Evolutionary conservation across 2,797 vertebrate species (phyloP).

Genomic region (Galagoides demidoff): DNA sequence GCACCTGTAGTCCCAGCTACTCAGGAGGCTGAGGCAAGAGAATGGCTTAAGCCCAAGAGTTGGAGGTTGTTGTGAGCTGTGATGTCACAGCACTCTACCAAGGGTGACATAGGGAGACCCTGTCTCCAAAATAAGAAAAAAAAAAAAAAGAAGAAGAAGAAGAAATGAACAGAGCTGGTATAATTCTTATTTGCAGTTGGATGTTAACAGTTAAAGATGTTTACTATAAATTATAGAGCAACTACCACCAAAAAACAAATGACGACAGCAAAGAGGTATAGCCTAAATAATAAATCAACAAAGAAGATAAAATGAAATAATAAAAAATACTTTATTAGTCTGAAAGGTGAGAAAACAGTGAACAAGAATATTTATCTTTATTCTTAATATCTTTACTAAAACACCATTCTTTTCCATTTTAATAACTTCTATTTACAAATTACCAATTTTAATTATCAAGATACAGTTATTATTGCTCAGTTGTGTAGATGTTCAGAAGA

Average conservation of each 20-base stretch:
- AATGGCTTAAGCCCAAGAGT: too few relatives aligned
- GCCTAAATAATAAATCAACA: not conserved
- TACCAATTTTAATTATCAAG: not conserved
- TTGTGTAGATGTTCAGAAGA: not conserved
- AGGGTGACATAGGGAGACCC: too few relatives aligned
- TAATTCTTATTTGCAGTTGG: not conserved
- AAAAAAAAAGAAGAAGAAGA: not conserved
- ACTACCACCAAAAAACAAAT: conserved; percentile 12
- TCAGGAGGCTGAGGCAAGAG: too few relatives aligned
- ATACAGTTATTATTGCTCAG: not conserved
- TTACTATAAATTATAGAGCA: not conserved
- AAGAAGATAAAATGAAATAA: not conserved
- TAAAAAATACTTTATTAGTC: conserved; percentile 31
- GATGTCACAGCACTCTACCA: too few relatives aligned
- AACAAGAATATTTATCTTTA: not conserved
- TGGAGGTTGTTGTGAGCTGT: too few relatives aligned
- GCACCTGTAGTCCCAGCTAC: not conserved
- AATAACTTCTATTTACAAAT: not conserved
- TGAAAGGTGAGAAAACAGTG: not conserved
- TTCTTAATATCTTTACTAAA: conserved; percentile 9
- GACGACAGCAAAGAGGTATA: not conserved
- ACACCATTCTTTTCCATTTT: not conserved
- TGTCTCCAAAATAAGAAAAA: not conserved
- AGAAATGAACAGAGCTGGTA: not conserved
- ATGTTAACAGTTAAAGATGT: not conserved